Conservation (phyloP, 2,797 vertebrate genomes). For the Pangasius macronema region DNA sequence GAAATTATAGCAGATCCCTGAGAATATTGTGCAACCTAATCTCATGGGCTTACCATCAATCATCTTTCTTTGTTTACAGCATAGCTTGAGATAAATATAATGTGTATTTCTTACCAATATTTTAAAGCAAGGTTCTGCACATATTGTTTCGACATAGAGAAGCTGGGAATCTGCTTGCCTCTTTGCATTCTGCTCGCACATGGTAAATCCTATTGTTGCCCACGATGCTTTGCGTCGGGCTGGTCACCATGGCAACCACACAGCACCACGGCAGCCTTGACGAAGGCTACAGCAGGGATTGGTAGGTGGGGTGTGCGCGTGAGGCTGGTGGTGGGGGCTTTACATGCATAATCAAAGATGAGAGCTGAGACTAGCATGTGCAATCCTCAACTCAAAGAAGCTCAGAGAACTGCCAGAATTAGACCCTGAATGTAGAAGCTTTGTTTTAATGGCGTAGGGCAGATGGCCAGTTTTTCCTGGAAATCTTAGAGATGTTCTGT, state of each 20-base stretch:
- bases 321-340: conserved; percentile 18
- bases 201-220: conserved; percentile 53
- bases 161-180: conserved; percentile 27
- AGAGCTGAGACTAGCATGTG: conserved; percentile 12
- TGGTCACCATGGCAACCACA: conserved; percentile 51
- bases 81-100: neutral
- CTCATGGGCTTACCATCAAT: neutral
- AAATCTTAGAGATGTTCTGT: neutral
- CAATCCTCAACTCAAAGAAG: conserved; percentile 29
- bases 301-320: conserved; percentile 3
- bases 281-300: conserved; percentile 15
- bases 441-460: conserved; percentile 10
- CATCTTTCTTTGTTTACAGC: neutral
- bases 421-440: neutral
- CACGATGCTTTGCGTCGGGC: conserved; percentile 39
- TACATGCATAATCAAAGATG: conserved; percentile 51
- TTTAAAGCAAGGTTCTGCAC: conserved; percentile 4
- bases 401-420: conserved; percentile 25
- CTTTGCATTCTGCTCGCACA: conserved; percentile 37
- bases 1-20: neutral
- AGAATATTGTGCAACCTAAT: neutral
- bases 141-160: neutral
- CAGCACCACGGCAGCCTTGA: conserved; percentile 30
- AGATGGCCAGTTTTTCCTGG: conserved; percentile 1
- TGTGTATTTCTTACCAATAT: neutral